These are phyloP conservation scores for Picus viridis DNA, from an alignment of 2,797 vertebrate genomes.

Conservation along the genomic window DNA sequence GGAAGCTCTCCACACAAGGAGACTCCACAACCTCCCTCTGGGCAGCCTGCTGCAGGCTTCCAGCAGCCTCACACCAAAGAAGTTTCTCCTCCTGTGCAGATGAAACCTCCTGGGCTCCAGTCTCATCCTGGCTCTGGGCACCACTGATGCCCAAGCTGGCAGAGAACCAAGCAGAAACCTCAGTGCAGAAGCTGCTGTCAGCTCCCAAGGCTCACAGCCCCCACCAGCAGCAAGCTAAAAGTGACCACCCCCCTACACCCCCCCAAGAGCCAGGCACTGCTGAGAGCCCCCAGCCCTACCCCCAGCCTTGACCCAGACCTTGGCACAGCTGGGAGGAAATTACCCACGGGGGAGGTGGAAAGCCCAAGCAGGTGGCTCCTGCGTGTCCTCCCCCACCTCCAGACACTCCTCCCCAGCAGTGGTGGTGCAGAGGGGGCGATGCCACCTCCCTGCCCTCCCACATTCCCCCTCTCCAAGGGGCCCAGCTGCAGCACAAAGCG, in stretches of 20 bases:
- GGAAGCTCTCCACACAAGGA: too few species aligned
- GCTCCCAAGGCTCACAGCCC: neutral
- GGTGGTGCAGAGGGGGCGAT: neutral
- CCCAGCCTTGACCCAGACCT: neutral
- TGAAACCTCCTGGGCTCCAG: too few species aligned
- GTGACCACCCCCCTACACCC: neutral
- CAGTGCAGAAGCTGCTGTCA: neutral
- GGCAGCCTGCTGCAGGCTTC: too few species aligned
- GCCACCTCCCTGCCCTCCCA: neutral
- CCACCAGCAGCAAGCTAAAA: fast-evolving
- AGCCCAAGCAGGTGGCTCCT: neutral
- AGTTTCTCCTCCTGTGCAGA: too few species aligned
- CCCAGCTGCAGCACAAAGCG: slow-evolving; percentile 47
- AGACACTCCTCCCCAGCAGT: neutral
- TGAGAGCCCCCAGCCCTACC: neutral
- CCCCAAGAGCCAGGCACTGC: neutral
- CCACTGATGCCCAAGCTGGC: neutral
- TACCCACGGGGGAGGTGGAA: neutral
- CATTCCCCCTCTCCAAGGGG: neutral
- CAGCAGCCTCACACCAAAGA: too few species aligned
- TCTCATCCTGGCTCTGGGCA: too few species aligned
- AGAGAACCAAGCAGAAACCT: too few species aligned
- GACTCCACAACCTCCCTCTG: too few species aligned
- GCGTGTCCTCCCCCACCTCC: neutral
- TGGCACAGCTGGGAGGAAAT: neutral